Evolutionary conservation across 1,140 invertebrate species (phyloP), one percentile per base, ranked within the genome.

Genomic region (Holcopasites calliopsidis): DNA sequence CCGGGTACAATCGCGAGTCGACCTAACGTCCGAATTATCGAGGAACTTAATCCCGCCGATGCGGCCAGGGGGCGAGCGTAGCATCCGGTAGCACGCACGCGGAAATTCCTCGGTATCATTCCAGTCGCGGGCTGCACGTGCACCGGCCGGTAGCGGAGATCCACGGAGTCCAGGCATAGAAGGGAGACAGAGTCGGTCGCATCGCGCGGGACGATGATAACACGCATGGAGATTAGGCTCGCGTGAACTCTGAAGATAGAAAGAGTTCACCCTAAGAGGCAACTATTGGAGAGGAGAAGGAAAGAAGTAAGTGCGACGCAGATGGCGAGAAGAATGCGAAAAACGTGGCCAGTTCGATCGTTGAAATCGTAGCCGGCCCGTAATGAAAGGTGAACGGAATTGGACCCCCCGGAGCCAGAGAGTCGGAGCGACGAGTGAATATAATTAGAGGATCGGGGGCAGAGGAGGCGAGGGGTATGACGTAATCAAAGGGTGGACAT

Each of bases 311-410:
- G 13, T 18, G 23, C 0, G 11, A 2, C n/a, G 65, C 16, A 23
- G 40, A 52, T 28, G 31, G 54, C 52, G 54, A 35, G 57, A 74
- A 72, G 79, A 83, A 76, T n/a, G 18, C 10, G 78, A 85, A 85
- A 86, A 86, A 82, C 75, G 78, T 77, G 84, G 87, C 83, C 83
- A 84, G 86, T 90, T 90, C 89, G 89, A 91, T 91, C 87, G 88
- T 77, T 88, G 85, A 88, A 91, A 90, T 90, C 89, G 89, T 90
- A 88, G 88, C 79, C 78, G 86, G 88, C 80, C 87, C 86, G 88
- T 92, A 91, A 92, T 92, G 89, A 92, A 91, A 92, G 91, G 90
- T 91, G 90, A 90, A 90, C 88, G 87, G 89, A 91, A 92, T 91
- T 91, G 90, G 89, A 91, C 88, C 87, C 88, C 85, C 89, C 86